Evolutionary conservation across 2,113 vertebrate genomes (phyloP).

Genomic region (Xiphias gladius): DNA sequence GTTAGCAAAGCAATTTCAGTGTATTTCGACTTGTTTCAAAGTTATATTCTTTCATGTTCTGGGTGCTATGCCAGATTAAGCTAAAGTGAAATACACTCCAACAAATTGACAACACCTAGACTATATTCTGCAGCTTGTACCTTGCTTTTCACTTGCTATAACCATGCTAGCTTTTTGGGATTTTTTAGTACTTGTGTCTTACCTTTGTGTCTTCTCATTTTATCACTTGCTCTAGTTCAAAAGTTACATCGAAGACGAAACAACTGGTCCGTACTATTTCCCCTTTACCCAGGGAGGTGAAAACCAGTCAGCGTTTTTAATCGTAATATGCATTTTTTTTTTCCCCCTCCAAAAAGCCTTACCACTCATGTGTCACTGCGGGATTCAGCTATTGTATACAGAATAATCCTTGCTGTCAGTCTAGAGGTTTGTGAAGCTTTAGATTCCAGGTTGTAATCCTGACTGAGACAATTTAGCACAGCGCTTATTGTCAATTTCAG

Average conservation of each 20-base stretch:
- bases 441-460: slow-evolving; percentile 54
- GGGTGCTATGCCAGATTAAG: too few species aligned
- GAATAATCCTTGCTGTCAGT: slow-evolving; percentile 38
- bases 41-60: too few species aligned
- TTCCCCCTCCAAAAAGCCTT: not conserved
- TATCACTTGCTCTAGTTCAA: too few species aligned
- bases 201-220: not conserved
- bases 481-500: slow-evolving; percentile 39
- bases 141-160: not conserved
- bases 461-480: slow-evolving; percentile 37
- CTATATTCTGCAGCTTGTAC: too few species aligned
- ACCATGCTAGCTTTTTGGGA: not conserved
- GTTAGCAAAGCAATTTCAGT: too few species aligned
- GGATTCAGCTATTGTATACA: not conserved
- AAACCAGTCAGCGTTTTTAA: not conserved
- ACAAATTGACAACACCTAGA: too few species aligned
- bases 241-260: not conserved
- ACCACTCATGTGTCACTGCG: not conserved
- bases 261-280: not conserved
- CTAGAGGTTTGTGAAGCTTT: slow-evolving; percentile 38
- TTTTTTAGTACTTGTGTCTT: not conserved
- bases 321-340: not conserved
- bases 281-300: not conserved
- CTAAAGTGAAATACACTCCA: too few species aligned
- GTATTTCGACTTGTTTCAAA: too few species aligned